These are phyloP conservation scores for Andricus quercusramuli DNA, from an alignment of 2,888 invertebrate genomes.

Conservation along the genomic window DNA sequence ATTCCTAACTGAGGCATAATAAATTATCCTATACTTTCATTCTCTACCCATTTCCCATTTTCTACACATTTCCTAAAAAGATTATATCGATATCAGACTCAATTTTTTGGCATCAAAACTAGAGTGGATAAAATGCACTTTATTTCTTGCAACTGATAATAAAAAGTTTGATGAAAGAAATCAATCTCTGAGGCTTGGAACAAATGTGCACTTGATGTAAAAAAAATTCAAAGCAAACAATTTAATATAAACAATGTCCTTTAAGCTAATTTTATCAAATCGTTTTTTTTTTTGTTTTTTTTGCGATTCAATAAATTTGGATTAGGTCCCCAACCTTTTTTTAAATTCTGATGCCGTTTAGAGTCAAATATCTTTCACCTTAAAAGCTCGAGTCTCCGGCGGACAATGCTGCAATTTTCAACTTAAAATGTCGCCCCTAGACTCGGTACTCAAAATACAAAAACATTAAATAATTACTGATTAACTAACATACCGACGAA, in stretches of 20 bases:
- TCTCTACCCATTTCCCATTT: slow-evolving; percentile 18
- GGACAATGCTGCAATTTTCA: slow-evolving; percentile 33
- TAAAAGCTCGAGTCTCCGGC: background rate
- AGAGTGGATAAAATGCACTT: slow-evolving; percentile 5
- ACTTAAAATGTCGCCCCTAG: background rate
- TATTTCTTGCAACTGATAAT: slow-evolving; percentile 27
- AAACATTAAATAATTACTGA: slow-evolving; percentile 34
- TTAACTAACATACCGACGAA: slow-evolving; percentile 30
- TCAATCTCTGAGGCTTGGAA: background rate
- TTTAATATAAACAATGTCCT: background rate
- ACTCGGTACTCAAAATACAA: slow-evolving; percentile 17
- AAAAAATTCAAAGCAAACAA: background rate
- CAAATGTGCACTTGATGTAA: background rate
- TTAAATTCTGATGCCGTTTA: background rate
- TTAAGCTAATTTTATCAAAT: background rate
- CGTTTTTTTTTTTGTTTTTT: background rate
- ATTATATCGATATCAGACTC: slow-evolving; percentile 18
- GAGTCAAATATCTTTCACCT: slow-evolving; percentile 12
- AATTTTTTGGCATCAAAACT: background rate
- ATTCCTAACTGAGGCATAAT: background rate
- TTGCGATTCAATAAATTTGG: background rate
- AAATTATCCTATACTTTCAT: slow-evolving; percentile 35
- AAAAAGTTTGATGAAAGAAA: background rate
- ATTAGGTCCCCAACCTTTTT: background rate
- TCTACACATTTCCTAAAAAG: slow-evolving; percentile 19